Evolutionary conservation across 2,797 vertebrate genomes (phyloP).

Genomic region (Acrossocheilus fasciatus): DNA sequence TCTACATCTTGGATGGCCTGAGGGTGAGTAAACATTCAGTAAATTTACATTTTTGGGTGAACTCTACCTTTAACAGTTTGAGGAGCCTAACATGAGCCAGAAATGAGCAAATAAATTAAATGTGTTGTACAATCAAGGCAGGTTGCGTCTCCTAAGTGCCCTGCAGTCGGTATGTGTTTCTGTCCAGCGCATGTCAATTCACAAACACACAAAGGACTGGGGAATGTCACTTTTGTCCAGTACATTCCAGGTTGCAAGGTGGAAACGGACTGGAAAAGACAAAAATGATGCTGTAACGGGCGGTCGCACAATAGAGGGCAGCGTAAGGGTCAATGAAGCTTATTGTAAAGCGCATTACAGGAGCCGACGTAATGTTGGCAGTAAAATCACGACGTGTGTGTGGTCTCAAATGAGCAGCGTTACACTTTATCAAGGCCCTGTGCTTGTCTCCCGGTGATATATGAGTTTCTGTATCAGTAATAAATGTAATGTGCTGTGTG

Average conservation of each 20-base stretch:
- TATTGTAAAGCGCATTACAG: conserved; percentile 21
- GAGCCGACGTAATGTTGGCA: conserved; percentile 14
- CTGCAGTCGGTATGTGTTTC: neutral
- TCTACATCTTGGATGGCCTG: neutral
- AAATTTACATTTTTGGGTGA: neutral
- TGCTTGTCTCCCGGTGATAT: conserved; percentile 16
- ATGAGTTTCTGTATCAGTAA: conserved; percentile 31
- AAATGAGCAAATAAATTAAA: neutral
- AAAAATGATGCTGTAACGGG: conserved; percentile 18
- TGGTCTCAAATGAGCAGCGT: conserved; percentile 30
- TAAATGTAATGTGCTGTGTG: conserved; percentile 35
- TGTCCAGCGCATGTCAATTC: neutral
- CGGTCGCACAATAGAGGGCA: neutral
- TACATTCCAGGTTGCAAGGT: conserved; percentile 28
- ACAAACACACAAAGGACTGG: neutral
- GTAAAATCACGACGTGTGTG: conserved; percentile 31
- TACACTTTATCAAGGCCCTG: conserved; percentile 32
- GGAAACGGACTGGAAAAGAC: conserved; percentile 5
- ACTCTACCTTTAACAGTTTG: neutral
- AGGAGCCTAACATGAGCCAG: neutral
- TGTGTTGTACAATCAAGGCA: neutral
- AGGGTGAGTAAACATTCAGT: neutral
- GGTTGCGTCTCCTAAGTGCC: neutral
- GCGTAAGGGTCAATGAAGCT: conserved; percentile 4
- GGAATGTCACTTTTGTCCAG: conserved; percentile 28